phyloP scores from a whole-genome alignment of 2,797 vertebrate species.

The Galago senegalensis region DNA sequence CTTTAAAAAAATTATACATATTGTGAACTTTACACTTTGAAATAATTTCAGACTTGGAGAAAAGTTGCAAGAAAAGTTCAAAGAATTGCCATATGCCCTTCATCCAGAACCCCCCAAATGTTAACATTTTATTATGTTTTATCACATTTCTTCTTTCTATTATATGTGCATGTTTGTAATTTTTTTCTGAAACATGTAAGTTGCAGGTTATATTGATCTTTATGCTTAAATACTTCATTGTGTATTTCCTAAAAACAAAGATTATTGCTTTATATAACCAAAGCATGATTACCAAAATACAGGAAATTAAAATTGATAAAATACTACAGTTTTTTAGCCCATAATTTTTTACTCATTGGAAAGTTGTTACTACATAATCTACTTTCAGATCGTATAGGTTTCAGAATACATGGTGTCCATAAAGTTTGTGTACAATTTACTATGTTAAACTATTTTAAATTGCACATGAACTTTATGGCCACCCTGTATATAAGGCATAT shows the following conservation, averaged over 20 bases:
- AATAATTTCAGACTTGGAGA: not conserved
- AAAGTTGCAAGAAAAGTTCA: not conserved
- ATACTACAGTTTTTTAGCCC: not conserved
- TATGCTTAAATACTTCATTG: not conserved
- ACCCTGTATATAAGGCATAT: not conserved
- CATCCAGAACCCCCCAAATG: not conserved
- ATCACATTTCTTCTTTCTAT: not conserved
- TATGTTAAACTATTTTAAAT: no score
- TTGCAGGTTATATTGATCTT: not conserved
- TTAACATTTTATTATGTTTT: not conserved
- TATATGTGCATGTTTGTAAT: not conserved
- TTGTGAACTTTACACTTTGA: not conserved
- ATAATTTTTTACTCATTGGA: not conserved
- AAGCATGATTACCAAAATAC: not conserved
- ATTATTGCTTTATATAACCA: not conserved
- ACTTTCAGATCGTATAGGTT: no score
- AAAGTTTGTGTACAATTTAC: no score
- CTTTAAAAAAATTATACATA: not conserved
- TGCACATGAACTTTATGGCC: no score
- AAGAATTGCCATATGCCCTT: not conserved
- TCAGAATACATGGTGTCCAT: no score
- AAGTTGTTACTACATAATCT: no score
- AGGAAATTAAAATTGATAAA: not conserved
- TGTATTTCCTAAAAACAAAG: not conserved
- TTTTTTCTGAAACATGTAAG: not conserved